These are phyloP conservation scores for Xestoiulus laeticollis DNA, from an alignment of 2,888 invertebrate species.

Conservation along the genomic window DNA sequence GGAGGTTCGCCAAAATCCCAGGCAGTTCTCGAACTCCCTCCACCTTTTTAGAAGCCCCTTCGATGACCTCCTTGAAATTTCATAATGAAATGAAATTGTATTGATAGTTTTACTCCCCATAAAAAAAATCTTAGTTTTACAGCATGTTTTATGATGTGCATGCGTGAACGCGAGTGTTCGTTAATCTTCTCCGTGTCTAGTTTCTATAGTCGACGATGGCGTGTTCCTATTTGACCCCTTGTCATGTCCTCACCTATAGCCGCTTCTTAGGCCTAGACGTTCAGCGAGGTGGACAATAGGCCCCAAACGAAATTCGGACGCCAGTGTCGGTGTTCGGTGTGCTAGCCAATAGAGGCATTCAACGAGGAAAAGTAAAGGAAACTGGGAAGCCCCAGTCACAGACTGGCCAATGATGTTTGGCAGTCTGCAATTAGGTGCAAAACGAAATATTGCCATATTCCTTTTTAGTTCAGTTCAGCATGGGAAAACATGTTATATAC, in stretches of 20 bases:
- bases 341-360: slow-evolving; percentile 5
- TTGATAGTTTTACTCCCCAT: not conserved
- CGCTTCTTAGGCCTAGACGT: not conserved
- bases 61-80: not conserved
- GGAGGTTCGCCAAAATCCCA: not conserved
- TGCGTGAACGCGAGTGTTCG: not conserved
- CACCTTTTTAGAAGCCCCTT: not conserved
- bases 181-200: not conserved
- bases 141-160: not conserved
- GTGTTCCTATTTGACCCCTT: not conserved
- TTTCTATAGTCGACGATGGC: slow-evolving; percentile 5
- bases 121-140: not conserved
- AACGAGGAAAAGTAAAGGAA: not conserved
- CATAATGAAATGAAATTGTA: not conserved
- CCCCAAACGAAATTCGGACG: not conserved
- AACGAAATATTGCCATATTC: too few relatives aligned
- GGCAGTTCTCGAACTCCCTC: not conserved
- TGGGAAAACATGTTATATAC: too few relatives aligned
- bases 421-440: too few relatives aligned
- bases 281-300: not conserved
- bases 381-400: not conserved
- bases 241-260: not conserved
- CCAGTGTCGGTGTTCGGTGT: not conserved
- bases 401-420: not conserved
- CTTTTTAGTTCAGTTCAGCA: too few relatives aligned